A percentile compares a stretch with the other conserved stretches of the same genome.
phyloP scores from a whole-genome alignment of 2,888 invertebrate genomes.

The Nowickia ferox region DNA sequence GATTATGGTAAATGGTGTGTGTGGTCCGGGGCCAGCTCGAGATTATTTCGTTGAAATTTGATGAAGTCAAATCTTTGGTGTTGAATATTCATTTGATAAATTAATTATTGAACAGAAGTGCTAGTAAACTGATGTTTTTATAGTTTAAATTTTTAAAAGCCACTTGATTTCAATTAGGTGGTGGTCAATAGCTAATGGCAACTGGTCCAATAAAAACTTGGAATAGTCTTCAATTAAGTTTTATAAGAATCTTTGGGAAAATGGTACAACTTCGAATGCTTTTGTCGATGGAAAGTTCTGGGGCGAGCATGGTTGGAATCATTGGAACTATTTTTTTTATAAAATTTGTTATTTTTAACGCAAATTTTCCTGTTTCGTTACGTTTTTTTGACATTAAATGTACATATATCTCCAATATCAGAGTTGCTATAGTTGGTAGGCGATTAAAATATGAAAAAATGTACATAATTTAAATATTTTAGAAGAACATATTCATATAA shows the following conservation, averaged over 20 bases:
- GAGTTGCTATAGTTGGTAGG: conserved; percentile 46
- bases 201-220: neutral
- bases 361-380: conserved; percentile 64
- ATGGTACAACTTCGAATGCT: neutral
- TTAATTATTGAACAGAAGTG: neutral
- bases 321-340: conserved; percentile 4
- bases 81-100: neutral
- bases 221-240: neutral
- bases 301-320: neutral
- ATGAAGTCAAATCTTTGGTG: neutral
- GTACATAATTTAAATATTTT: neutral
- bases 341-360: conserved; percentile 57
- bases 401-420: conserved; percentile 27
- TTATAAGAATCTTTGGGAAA: neutral
- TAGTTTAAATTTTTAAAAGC: neutral
- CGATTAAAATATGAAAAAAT: neutral
- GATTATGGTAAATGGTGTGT: neutral
- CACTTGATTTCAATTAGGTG: neutral
- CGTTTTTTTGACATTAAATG: conserved; percentile 54
- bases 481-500: neutral
- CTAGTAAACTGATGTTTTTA: neutral
- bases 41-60: neutral
- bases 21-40: conserved; percentile 19
- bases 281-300: neutral
- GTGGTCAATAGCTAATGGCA: neutral